A percentile compares a stretch with the other conserved stretches of the same genome.
Evolutionary conservation across 2,888 invertebrate genomes (phyloP).

Genomic region (Cenopis cana): DNA sequence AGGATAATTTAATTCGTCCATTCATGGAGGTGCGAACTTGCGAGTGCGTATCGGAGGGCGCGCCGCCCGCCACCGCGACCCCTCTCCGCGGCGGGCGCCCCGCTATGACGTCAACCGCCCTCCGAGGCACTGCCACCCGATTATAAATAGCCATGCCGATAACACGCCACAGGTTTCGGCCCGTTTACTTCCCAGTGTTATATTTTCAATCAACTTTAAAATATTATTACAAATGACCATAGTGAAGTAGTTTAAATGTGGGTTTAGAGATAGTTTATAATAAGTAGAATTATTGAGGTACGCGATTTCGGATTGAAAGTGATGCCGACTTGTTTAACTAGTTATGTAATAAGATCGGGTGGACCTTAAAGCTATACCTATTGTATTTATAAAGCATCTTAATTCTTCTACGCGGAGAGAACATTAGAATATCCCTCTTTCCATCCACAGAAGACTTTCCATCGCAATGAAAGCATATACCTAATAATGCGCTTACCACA

Average conservation of each 20-base stretch:
- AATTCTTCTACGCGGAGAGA: too few relatives aligned
- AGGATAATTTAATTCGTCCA: constrained; percentile 80
- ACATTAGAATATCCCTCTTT: neutral
- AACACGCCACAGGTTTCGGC: constrained; percentile 81
- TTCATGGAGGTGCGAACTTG: constrained; percentile 83
- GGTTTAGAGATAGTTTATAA: too few relatives aligned
- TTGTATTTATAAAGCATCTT: too few relatives aligned
- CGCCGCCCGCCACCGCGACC: constrained; percentile 59
- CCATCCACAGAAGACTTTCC: neutral
- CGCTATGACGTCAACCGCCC: constrained; percentile 80
- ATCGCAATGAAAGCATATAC: too few relatives aligned
- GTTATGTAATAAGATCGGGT: too few relatives aligned
- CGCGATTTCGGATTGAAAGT: neutral
- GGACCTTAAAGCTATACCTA: too few relatives aligned
- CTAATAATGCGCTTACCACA: too few relatives aligned
- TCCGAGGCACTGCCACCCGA: constrained; percentile 68
- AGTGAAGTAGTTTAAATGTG: neutral
- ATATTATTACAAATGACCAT: constrained; percentile 30
- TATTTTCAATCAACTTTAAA: constrained; percentile 33
- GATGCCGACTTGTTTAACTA: neutral
- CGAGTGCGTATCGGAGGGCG: constrained; percentile 81
- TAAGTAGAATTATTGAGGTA: too few relatives aligned
- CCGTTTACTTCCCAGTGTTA: constrained; percentile 51
- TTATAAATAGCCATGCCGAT: constrained; percentile 79
- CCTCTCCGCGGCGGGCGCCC: constrained; percentile 58